Evolutionary conservation across 1,140 invertebrate genomes (phyloP), one percentile per base, ranked within the genome.

Genomic region (Caenorhabditis brenneri): DNA sequence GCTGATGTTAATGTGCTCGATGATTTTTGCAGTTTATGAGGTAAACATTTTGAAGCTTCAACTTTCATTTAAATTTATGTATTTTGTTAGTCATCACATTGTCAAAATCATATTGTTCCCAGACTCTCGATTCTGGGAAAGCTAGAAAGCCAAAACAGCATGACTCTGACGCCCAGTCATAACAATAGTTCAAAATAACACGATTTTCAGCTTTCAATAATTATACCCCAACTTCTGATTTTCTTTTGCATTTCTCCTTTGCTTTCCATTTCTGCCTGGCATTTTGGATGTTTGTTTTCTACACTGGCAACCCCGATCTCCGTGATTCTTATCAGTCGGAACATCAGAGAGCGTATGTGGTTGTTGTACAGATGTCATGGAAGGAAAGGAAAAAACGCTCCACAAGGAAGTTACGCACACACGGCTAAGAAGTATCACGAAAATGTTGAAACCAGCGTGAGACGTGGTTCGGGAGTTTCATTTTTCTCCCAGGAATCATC

Each of bases 251-350:
- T 74, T n/a, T 74, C 65, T 1, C 65, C 65, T 22, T 29, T 74
- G 10, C 36, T 74, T n/a, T 74, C 65, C n/a, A n/a, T 74, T n/a
- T 33, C 65, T n/a, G 65, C 65, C 1, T 74, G 65, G 65, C 65
- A 74, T 31, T 74, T 74, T n/a, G 65, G 65, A 10, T 29, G 33
- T n/a, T 24, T 74, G 22, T 24, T 74, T n/a, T 74, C 65, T n/a
- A 74, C 65, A 1, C 33, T 74, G 3, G 65, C 65, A 33, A 74
- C 65, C 4, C 65, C 65, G 9, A 74, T 74, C 65, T 33, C 65
- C 12, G 65, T 74, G 65, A 74, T 74, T n/a, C 24, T n/a, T 22
- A 74, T 74, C 36, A 74, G 65, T 74, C 65, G 65, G 22, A 74
- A 74, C 65, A 74, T 36, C n/a, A 22, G 65, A 42, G 36, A 46